Evolutionary conservation across 1,140 invertebrate species (phyloP).

Genomic region (Campoletis sonorensis): DNA sequence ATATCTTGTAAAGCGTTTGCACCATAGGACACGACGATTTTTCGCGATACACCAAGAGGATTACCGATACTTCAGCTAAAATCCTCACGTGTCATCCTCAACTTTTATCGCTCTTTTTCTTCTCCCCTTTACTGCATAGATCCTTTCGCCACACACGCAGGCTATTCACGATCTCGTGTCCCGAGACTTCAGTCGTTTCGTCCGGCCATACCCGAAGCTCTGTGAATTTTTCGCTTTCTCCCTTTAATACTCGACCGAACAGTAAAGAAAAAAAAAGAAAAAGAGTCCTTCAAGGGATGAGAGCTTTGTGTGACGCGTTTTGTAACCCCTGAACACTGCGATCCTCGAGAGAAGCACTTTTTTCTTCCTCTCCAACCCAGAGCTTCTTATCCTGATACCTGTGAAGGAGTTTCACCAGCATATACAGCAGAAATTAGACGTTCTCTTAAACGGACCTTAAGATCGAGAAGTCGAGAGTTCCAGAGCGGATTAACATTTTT

Average conservation of each 20-base stretch:
- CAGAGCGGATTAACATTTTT: slow-evolving; percentile 39
- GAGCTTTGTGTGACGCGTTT: slow-evolving; percentile 56
- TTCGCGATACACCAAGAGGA: slow-evolving; percentile 32
- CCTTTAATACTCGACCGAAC: background rate
- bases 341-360: slow-evolving; percentile 44
- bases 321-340: slow-evolving; percentile 33
- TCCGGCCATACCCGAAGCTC: background rate
- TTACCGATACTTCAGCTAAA: slow-evolving; percentile 41
- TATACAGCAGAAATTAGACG: background rate
- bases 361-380: slow-evolving; percentile 31
- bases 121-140: background rate
- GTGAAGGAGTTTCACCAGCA: slow-evolving; percentile 21
- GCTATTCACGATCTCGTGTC: slow-evolving; percentile 20
- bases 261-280: slow-evolving; percentile 33
- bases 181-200: slow-evolving; percentile 4
- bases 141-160: background rate
- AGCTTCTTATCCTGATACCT: slow-evolving; percentile 46
- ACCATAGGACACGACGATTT: slow-evolving; percentile 19
- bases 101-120: background rate
- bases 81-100: slow-evolving; percentile 37
- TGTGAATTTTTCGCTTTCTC: slow-evolving; percentile 17
- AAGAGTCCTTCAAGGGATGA: slow-evolving; percentile 59
- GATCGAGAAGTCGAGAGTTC: slow-evolving; percentile 46
- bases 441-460: slow-evolving; percentile 9
- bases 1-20: slow-evolving; percentile 2